These are phyloP conservation scores for Siderastrea siderea DNA, from an alignment of 92 coral and sea anemone species.

Conservation along the genomic window DNA sequence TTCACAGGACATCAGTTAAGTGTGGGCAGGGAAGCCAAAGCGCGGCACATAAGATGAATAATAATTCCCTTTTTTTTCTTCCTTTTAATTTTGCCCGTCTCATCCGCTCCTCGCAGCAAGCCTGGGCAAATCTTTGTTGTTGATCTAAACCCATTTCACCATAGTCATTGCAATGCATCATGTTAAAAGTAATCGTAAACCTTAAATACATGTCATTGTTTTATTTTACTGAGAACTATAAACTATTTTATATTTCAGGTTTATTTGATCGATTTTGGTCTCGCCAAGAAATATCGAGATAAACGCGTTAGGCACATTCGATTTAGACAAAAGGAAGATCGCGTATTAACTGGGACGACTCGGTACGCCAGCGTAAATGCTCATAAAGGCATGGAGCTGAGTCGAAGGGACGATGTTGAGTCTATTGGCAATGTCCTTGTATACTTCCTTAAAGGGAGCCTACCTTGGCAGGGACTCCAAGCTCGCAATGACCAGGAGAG, in stretches of 20 bases:
- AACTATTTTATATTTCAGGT: conserved; percentile 29
- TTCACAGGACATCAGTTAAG: no score
- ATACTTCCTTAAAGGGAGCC: conserved; percentile 76
- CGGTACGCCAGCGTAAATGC: conserved; percentile 83
- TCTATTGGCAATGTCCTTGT: conserved; percentile 79
- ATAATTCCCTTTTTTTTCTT: no score
- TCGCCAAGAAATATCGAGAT: conserved; percentile 81
- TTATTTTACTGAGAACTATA: neutral
- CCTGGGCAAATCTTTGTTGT: no score
- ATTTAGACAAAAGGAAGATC: conserved; percentile 73
- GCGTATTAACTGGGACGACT: conserved; percentile 79
- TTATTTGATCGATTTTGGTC: conserved; percentile 84
- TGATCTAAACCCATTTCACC: no score
- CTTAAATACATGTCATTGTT: neutral
- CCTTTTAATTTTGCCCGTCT: no score
- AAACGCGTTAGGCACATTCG: conserved; percentile 71
- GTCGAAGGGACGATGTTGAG: conserved; percentile 85
- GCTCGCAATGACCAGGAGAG: conserved; percentile 70
- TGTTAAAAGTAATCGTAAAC: no score
- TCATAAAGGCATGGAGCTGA: conserved; percentile 84
- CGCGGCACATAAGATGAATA: no score
- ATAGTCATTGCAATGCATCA: no score
- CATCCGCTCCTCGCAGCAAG: no score
- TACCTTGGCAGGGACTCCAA: conserved; percentile 88
- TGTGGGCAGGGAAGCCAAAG: no score